Conservation (phyloP, 2,888 invertebrate genomes). For the Steromphala cineraria region DNA sequence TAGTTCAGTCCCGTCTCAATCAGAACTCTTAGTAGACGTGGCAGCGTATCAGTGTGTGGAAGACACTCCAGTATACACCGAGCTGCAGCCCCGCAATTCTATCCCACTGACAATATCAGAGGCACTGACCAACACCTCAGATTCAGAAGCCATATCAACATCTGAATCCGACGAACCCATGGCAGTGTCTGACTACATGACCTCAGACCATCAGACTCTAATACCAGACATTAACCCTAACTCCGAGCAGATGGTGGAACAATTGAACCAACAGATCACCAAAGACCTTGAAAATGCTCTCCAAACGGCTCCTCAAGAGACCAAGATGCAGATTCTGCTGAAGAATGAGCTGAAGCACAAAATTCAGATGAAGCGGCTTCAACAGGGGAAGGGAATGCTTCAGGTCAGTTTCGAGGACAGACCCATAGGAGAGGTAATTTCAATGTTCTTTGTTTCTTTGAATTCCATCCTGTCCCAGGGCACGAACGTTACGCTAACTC, state of each 20-base stretch:
- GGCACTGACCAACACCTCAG: too few species aligned
- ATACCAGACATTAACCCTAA: too few species aligned
- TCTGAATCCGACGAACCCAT: too few species aligned
- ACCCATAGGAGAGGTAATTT: neutral
- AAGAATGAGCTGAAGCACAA: conserved; percentile 17
- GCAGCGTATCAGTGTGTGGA: neutral
- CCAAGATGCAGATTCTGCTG: neutral
- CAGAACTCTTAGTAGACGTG: neutral
- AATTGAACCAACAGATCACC: neutral
- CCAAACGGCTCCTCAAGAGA: neutral
- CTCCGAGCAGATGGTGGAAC: too few species aligned
- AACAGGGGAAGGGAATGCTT: conserved; percentile 22
- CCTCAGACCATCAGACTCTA: too few species aligned
- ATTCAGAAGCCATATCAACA: too few species aligned
- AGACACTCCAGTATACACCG: neutral
- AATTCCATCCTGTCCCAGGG: too few species aligned
- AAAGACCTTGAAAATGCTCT: neutral
- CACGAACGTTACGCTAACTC: too few species aligned
- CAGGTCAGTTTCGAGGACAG: conserved; percentile 12
- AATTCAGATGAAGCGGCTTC: conserved; percentile 25
- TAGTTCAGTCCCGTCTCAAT: too few species aligned
- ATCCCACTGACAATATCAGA: too few species aligned
- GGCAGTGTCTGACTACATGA: too few species aligned
- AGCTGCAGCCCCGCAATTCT: neutral
- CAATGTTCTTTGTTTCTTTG: too few species aligned